Conservation (phyloP, 1,140 invertebrate genomes). For the Philotrypesis tridentata region DNA sequence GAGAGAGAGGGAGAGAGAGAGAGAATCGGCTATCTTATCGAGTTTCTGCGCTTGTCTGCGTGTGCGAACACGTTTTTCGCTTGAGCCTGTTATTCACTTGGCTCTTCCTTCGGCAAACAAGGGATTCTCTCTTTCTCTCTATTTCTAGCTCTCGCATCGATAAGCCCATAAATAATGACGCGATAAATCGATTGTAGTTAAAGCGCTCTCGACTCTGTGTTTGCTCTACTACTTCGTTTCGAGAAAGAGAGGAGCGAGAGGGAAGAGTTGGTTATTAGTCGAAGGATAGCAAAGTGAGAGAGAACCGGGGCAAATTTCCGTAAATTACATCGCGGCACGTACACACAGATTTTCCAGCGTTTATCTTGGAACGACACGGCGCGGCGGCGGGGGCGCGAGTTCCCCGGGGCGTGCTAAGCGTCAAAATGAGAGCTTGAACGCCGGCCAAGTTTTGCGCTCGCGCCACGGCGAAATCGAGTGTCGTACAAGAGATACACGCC, state of each 20-base stretch:
- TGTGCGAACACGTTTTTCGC: neutral
- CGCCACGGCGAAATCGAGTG: neutral
- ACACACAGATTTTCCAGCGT: slow-evolving; percentile 20
- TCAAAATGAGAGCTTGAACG: slow-evolving; percentile 36
- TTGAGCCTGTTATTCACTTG: neutral
- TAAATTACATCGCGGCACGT: slow-evolving; percentile 21
- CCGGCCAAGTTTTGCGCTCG: slow-evolving; percentile 37
- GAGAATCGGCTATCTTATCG: neutral
- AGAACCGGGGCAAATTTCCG: slow-evolving; percentile 17
- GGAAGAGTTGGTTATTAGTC: slow-evolving; percentile 20
- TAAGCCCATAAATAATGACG: neutral
- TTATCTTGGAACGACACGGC: no score
- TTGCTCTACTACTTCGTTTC: neutral
- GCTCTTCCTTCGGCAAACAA: neutral
- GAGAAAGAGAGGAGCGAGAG: neutral
- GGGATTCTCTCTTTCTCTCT: neutral
- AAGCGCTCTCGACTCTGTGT: neutral
- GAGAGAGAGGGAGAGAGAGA: neutral
- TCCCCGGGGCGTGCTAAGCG: slow-evolving; percentile 26
- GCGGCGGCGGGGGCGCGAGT: neutral
- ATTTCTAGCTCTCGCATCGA: neutral
- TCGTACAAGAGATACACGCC: neutral
- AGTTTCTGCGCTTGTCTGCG: neutral
- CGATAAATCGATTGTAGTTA: slow-evolving; percentile 19
- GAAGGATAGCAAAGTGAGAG: neutral